A percentile compares a stretch with the other conserved stretches of the same genome.
phyloP scores from a whole-genome alignment of 2,113 vertebrate genomes.

The Athene noctua region DNA sequence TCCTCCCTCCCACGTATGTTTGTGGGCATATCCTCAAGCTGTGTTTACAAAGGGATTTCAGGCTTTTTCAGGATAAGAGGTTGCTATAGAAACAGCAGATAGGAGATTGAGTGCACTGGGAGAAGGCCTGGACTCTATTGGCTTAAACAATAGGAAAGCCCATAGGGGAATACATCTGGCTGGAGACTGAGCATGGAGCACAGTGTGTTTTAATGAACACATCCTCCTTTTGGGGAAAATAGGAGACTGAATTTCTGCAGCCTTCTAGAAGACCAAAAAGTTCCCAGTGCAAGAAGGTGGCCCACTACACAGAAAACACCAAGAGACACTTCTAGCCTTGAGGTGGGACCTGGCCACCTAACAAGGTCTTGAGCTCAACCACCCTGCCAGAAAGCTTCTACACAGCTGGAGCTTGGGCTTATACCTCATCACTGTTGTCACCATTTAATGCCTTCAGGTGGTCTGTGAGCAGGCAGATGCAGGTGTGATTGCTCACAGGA shows the following conservation, averaged over 20 bases:
- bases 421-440: neutral
- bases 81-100: conserved; percentile 64
- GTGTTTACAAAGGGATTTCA: conserved; percentile 55
- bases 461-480: neutral
- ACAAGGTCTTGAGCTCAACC: neutral
- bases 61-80: conserved; percentile 31
- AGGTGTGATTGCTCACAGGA: neutral
- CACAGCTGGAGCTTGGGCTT: neutral
- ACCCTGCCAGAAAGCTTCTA: neutral
- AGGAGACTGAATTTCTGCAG: neutral
- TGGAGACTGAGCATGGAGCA: neutral
- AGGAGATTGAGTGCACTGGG: conserved; percentile 8
- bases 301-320: neutral
- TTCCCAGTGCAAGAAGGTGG: neutral
- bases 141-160: conserved; percentile 5
- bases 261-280: neutral
- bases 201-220: neutral
- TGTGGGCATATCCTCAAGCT: conserved; percentile 37
- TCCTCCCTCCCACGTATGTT: neutral
- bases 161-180: neutral
- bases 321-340: neutral
- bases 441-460: neutral
- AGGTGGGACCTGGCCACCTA: neutral
- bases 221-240: neutral
- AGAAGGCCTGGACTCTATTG: neutral